phyloP scores from a whole-genome alignment of 2,888 invertebrate species.

The Drosophila colorata region DNA sequence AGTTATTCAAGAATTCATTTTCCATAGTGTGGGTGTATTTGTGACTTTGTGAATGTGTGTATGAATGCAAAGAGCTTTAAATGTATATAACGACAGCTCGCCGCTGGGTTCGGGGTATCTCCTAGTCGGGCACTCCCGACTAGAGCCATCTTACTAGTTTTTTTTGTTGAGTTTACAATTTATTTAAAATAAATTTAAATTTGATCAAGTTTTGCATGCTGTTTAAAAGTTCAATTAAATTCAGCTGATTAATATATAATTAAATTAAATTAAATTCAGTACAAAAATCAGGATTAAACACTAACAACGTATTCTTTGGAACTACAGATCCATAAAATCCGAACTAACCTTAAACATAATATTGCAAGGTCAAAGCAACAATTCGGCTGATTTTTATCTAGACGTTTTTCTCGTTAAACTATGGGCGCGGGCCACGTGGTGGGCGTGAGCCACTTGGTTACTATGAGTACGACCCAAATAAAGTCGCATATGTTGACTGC shows the following conservation, averaged over 20 bases:
- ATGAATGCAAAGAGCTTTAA: too few species aligned
- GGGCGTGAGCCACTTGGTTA: conserved; percentile 45
- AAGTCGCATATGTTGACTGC: conserved; percentile 68
- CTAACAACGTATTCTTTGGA: too few species aligned
- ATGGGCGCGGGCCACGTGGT: conserved; percentile 8
- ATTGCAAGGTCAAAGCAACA: conserved; percentile 13
- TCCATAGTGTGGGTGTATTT: too few species aligned
- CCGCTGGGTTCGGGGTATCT: too few species aligned
- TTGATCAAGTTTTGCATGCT: not conserved
- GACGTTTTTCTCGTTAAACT: conserved; percentile 5
- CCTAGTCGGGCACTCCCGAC: too few species aligned
- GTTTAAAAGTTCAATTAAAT: not conserved
- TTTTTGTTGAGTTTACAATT: too few species aligned
- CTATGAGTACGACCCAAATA: conserved; percentile 58
- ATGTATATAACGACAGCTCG: too few species aligned
- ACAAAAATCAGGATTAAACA: not conserved
- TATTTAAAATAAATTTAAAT: not conserved
- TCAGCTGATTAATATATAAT: too few species aligned
- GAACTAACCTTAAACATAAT: conserved; percentile 1
- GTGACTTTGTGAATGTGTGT: too few species aligned
- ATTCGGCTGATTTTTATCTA: conserved; percentile 10
- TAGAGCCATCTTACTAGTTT: too few species aligned
- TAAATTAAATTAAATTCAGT: too few species aligned
- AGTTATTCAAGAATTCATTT: too few species aligned
- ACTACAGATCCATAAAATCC: not conserved